phyloP scores from a whole-genome alignment of 2,113 vertebrate species.

The Nansenia antarctica region DNA sequence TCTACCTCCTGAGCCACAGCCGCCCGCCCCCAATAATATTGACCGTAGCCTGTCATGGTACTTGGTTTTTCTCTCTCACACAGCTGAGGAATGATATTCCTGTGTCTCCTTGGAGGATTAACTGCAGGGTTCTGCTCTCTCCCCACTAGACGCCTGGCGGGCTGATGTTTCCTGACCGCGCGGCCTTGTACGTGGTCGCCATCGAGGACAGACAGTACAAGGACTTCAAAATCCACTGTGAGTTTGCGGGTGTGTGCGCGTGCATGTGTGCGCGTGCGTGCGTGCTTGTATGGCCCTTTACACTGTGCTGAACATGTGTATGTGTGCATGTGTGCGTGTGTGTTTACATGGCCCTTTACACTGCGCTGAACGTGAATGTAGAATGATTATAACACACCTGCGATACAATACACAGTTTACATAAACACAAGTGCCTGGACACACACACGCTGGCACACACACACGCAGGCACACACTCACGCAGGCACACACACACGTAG shows the following conservation, averaged over 20 bases:
- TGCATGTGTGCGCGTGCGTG: not conserved
- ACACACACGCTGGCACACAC: conserved; percentile 6
- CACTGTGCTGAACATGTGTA: not conserved
- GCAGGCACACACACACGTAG: not conserved
- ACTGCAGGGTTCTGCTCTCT: conserved; percentile 53
- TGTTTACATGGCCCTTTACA: not conserved
- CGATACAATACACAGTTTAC: conserved; percentile 4
- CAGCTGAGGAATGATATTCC: conserved; percentile 28
- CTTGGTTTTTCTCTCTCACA: not conserved
- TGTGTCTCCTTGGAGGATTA: conserved; percentile 13
- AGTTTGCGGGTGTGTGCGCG: no score
- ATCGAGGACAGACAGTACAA: conserved; percentile 98
- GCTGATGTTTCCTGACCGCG: conserved; percentile 98
- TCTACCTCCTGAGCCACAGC: no score
- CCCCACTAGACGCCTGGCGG: conserved; percentile 96
- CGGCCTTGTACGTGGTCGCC: conserved; percentile 94
- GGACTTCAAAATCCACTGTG: conserved; percentile 99
- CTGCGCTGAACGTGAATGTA: not conserved
- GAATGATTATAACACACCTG: not conserved
- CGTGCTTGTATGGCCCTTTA: not conserved
- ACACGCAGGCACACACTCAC: conserved; percentile 13
- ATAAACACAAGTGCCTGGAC: conserved; percentile 10
- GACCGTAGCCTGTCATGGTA: not conserved
- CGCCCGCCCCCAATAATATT: no score
- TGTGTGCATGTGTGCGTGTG: not conserved